Percentiles rank a stretch among this genome's conserved stretches.
Evolutionary conservation across 2,113 vertebrate species (phyloP).

Genomic region (Peromyscus leucopus): DNA sequence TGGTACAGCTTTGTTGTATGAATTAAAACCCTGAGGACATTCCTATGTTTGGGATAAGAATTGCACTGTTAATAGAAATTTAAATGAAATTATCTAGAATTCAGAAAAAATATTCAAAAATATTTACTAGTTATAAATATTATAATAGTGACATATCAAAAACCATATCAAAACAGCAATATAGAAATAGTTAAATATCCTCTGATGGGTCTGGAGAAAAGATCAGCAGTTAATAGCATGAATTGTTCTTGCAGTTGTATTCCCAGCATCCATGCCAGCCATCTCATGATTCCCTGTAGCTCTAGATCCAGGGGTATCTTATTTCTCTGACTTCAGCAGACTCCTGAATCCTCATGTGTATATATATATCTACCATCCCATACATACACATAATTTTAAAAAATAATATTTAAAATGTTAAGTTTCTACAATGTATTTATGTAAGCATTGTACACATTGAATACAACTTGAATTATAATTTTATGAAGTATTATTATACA

Average conservation of each 20-base stretch:
- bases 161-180: not conserved
- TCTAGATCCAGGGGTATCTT: not conserved
- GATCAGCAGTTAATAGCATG: too few relatives aligned
- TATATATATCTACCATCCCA: not conserved
- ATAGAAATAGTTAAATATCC: constrained; percentile 1
- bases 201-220: not conserved
- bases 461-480: not conserved
- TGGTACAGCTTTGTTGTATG: not conserved
- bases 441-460: not conserved
- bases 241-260: not conserved
- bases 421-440: not conserved
- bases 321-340: not conserved
- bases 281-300: not conserved
- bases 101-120: not conserved
- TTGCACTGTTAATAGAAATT: not conserved
- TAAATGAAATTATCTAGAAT: constrained; percentile 33
- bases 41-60: not conserved
- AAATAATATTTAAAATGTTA: not conserved
- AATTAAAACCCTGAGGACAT: not conserved
- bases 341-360: not conserved
- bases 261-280: too few relatives aligned
- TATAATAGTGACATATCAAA: not conserved
- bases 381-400: not conserved
- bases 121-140: not conserved
- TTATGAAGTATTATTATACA: not conserved